These are phyloP conservation scores for Leptarthrus brevirostris DNA, from an alignment of 2,888 invertebrate species.

Conservation along the genomic window DNA sequence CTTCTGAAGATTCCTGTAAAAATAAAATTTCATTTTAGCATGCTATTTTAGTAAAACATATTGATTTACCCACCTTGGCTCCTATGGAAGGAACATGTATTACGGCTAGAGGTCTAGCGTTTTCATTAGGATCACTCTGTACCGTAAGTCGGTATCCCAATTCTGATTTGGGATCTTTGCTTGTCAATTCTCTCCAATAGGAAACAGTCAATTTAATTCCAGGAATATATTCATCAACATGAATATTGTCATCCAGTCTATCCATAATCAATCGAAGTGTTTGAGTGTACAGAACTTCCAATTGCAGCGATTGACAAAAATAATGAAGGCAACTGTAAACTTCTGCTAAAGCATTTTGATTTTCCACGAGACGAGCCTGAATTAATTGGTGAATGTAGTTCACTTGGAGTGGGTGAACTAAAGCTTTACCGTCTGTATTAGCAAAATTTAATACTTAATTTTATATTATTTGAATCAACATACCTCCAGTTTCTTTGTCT, in stretches of 20 bases:
- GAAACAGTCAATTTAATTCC: constrained; percentile 92
- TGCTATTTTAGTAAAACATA: not conserved
- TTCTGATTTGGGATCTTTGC: constrained; percentile 81
- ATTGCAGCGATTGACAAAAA: constrained; percentile 94
- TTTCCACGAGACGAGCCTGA: constrained; percentile 83
- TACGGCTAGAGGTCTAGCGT: constrained; percentile 79
- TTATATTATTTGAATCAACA: no score
- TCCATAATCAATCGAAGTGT: constrained; percentile 88
- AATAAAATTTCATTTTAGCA: constrained; percentile 4
- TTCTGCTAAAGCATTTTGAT: constrained; percentile 81
- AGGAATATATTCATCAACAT: constrained; percentile 90
- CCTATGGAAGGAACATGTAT: constrained; percentile 73
- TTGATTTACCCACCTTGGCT: constrained; percentile 58
- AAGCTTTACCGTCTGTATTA: constrained; percentile 89
- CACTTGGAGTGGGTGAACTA: constrained; percentile 94
- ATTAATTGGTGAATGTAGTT: constrained; percentile 94
- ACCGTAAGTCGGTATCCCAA: constrained; percentile 89
- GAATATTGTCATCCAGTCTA: constrained; percentile 87
- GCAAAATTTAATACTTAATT: no score
- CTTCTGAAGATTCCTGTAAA: constrained; percentile 69
- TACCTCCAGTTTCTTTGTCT: constrained; percentile 95
- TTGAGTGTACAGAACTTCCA: constrained; percentile 91
- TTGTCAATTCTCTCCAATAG: constrained; percentile 81
- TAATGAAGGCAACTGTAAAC: constrained; percentile 87
- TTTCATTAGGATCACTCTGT: constrained; percentile 86